These are phyloP conservation scores for Cryptus viduatorius DNA, from an alignment of 2,888 invertebrate genomes.

Conservation along the genomic window DNA sequence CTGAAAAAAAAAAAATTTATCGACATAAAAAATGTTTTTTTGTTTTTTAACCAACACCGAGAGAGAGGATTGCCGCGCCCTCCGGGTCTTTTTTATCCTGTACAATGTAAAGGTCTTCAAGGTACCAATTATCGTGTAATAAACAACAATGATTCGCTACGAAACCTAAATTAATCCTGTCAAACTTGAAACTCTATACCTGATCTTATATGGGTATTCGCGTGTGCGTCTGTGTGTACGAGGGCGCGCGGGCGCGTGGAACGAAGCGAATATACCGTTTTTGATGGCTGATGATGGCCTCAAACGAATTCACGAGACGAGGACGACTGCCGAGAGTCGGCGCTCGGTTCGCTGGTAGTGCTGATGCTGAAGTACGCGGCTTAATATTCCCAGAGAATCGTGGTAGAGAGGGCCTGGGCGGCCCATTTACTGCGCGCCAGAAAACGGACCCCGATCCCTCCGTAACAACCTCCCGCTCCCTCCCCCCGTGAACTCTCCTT, in stretches of 20 bases:
- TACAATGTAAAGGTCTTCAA: constrained; percentile 58
- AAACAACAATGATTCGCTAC: constrained; percentile 65
- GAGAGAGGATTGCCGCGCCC: constrained; percentile 8
- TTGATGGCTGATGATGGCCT: constrained; percentile 56
- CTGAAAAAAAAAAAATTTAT: neutral
- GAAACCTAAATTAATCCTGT: constrained; percentile 68
- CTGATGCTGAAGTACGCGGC: constrained; percentile 24
- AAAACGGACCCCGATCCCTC: constrained; percentile 44
- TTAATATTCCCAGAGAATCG: constrained; percentile 66
- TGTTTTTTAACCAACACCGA: neutral
- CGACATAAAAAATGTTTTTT: neutral
- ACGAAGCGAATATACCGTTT: constrained; percentile 44
- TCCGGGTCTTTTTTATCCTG: constrained; percentile 5
- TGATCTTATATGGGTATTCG: constrained; percentile 25
- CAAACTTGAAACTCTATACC: constrained; percentile 67
- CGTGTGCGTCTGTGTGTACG: constrained; percentile 22
- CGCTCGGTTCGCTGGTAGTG: neutral
- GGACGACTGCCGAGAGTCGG: constrained; percentile 12
- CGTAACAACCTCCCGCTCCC: constrained; percentile 27
- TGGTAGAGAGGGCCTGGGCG: constrained; percentile 27
- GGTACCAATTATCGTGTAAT: constrained; percentile 67
- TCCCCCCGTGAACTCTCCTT: constrained; percentile 12
- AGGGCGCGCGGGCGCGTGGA: constrained; percentile 32
- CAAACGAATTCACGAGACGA: constrained; percentile 53
- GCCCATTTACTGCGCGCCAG: constrained; percentile 63